These are phyloP conservation scores for Leucania comma DNA, from an alignment of 2,888 invertebrate species.

Conservation along the genomic window DNA sequence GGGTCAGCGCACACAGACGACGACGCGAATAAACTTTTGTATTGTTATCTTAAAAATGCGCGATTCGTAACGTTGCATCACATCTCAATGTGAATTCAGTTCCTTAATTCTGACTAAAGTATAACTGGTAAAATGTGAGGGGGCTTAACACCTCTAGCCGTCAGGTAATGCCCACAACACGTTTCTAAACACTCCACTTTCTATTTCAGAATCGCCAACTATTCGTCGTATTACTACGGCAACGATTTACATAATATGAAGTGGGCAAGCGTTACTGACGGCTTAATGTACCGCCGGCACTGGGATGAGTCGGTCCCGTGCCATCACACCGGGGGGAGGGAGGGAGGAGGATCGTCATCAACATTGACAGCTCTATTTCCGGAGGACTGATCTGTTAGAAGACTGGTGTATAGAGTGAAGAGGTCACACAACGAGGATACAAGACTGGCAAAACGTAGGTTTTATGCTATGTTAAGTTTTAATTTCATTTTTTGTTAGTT, in stretches of 20 bases:
- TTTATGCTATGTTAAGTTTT: neutral
- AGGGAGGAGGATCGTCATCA: constrained; percentile 41
- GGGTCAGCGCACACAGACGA: neutral
- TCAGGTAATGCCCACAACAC: too few relatives aligned
- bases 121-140: neutral
- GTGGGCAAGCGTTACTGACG: constrained; percentile 23
- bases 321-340: constrained; percentile 21
- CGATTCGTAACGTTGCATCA: too few relatives aligned
- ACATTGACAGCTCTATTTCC: constrained; percentile 68
- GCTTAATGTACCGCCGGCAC: constrained; percentile 22
- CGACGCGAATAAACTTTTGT: too few relatives aligned
- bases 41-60: too few relatives aligned
- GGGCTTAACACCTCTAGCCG: neutral
- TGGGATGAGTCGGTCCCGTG: constrained; percentile 30
- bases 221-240: neutral
- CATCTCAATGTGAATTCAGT: too few relatives aligned
- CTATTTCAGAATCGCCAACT: constrained; percentile 1
- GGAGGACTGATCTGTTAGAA: constrained; percentile 28
- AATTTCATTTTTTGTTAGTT: too few relatives aligned
- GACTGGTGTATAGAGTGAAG: neutral
- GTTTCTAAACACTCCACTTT: neutral
- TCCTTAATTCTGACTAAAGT: neutral
- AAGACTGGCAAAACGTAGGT: neutral
- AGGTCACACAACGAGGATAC: neutral
- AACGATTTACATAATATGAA: constrained; percentile 21